A percentile compares a stretch with the other conserved stretches of the same genome.
Conservation (phyloP, 2,888 invertebrate genomes). For the Himalopsyche tibetana region DNA sequence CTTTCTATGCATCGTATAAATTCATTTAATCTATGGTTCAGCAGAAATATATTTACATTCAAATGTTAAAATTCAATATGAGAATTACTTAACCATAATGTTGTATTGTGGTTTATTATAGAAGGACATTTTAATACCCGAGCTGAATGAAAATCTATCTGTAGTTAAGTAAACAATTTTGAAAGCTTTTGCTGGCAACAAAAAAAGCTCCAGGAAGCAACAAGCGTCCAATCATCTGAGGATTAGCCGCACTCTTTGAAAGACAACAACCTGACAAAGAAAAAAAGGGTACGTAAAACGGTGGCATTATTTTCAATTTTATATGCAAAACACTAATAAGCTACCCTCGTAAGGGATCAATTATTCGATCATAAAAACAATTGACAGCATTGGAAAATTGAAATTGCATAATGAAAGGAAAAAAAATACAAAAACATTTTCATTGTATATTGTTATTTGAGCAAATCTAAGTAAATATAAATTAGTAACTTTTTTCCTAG, state of each 20-base stretch:
- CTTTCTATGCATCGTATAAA: no score
- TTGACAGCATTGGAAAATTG: not conserved
- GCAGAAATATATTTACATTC: no score
- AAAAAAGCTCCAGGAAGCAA: slow-evolving; percentile 11
- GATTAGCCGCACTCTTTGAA: slow-evolving; percentile 5
- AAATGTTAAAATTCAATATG: no score
- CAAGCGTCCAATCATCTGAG: slow-evolving; percentile 38
- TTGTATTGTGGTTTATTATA: no score
- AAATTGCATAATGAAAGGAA: no score
- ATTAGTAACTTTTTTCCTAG: no score
- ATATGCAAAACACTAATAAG: not conserved
- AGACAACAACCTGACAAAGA: not conserved
- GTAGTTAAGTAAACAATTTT: not conserved
- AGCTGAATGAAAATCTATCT: not conserved
- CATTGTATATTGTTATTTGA: no score
- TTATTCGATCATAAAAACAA: not conserved
- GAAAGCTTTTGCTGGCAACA: not conserved
- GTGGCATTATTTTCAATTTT: not conserved
- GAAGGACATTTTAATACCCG: not conserved
- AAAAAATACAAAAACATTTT: no score
- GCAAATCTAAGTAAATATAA: no score
- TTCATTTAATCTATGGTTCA: no score
- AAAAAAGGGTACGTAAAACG: not conserved
- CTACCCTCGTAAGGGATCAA: not conserved
- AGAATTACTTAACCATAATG: no score